Conservation (phyloP, 23 tunicate species). For the Ciona savignyi region DNA sequence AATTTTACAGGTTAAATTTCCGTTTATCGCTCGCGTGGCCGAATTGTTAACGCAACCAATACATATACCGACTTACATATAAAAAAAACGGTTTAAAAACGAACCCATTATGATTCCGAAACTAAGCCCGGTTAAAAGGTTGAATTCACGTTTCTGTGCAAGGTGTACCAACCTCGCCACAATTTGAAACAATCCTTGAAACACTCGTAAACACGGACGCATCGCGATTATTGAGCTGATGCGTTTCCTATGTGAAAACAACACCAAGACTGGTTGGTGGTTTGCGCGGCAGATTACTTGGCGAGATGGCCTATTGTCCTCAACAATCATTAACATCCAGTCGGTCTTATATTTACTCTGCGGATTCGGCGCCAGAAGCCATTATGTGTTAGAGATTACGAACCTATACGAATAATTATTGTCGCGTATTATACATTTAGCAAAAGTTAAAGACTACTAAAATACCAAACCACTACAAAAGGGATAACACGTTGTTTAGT, state of each 20-base stretch:
- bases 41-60: no score
- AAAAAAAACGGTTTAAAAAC: no score
- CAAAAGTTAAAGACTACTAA: no score
- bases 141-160: no score
- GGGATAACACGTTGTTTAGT: no score
- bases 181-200: background rate
- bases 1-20: no score
- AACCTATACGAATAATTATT: background rate
- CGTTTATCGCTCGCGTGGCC: no score
- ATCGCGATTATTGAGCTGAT: background rate
- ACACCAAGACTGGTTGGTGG: background rate
- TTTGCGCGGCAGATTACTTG: background rate
- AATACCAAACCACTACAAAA: no score
- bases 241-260: background rate
- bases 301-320: background rate
- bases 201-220: background rate
- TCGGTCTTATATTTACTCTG: background rate
- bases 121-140: no score
- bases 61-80: no score
- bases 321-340: background rate
- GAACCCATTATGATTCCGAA: no score
- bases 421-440: background rate
- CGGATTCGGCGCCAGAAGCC: background rate
- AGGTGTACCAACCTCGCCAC: no score
- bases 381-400: background rate